These are phyloP conservation scores for Malacosoma neustria DNA, from an alignment of 2,888 invertebrate genomes.

Conservation along the genomic window DNA sequence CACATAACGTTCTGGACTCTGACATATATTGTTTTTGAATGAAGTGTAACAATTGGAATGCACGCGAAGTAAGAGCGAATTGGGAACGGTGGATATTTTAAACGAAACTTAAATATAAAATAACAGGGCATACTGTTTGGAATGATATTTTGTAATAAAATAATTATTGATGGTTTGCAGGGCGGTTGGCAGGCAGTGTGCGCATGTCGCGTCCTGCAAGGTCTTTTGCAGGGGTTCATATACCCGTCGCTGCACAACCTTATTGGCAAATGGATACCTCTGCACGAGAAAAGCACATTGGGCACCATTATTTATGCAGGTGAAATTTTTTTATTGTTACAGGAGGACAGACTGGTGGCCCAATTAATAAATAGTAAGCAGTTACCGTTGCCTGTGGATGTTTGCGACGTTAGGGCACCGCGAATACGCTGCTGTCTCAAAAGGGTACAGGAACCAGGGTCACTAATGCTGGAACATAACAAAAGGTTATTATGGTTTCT, in stretches of 20 bases:
- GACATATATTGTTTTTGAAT: neutral
- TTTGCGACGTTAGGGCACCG: too few relatives aligned
- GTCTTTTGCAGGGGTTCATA: conserved; percentile 76
- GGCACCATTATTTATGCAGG: conserved; percentile 55
- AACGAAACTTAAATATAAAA: neutral
- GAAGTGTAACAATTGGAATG: neutral
- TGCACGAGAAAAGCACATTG: conserved; percentile 77
- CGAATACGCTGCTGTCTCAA: too few relatives aligned
- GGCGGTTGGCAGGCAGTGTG: conserved; percentile 77
- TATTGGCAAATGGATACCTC: conserved; percentile 78
- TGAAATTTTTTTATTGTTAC: conserved; percentile 46
- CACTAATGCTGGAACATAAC: too few relatives aligned
- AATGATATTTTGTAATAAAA: neutral
- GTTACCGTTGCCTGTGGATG: too few relatives aligned
- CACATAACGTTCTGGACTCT: neutral
- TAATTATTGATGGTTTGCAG: conserved; percentile 20
- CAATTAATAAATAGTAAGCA: too few relatives aligned
- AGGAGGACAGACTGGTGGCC: too few relatives aligned
- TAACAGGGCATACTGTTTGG: too few relatives aligned
- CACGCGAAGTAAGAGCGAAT: neutral
- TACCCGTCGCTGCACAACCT: conserved; percentile 75
- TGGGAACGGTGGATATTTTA: neutral
- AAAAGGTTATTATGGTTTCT: too few relatives aligned
- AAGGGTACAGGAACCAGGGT: too few relatives aligned
- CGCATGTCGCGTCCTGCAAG: conserved; percentile 73